phyloP scores from a whole-genome alignment of 2,888 invertebrate species.

The Mesoligia furuncula region DNA sequence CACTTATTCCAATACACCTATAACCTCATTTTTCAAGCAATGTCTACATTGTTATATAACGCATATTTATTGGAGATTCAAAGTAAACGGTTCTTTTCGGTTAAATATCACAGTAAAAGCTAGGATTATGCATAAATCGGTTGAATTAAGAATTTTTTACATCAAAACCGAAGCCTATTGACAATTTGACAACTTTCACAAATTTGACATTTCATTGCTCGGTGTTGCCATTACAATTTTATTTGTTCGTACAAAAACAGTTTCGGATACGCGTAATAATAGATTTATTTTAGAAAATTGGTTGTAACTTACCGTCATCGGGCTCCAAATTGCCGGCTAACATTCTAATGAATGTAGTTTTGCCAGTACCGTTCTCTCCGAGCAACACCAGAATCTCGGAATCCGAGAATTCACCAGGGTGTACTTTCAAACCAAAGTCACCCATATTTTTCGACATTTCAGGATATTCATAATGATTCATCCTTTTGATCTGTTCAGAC shows the following conservation, averaged over 20 bases:
- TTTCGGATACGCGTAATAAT: constrained; percentile 65
- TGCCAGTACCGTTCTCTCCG: constrained; percentile 99
- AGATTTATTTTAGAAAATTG: neutral
- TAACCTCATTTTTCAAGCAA: constrained; percentile 82
- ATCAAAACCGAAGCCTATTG: constrained; percentile 71
- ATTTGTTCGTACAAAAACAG: constrained; percentile 9
- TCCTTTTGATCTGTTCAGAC: constrained; percentile 93
- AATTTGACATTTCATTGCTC: constrained; percentile 71
- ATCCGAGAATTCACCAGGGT: constrained; percentile 98
- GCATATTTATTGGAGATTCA: constrained; percentile 59
- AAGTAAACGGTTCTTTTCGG: constrained; percentile 59
- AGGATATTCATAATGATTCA: constrained; percentile 99
- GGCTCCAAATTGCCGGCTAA: constrained; percentile 98
- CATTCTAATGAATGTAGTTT: constrained; percentile 99
- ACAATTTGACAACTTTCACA: constrained; percentile 83
- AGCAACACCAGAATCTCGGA: constrained; percentile 99
- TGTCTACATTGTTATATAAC: constrained; percentile 72
- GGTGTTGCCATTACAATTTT: constrained; percentile 73
- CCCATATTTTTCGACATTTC: constrained; percentile 96
- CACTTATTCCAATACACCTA: constrained; percentile 80
- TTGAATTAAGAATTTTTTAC: constrained; percentile 70
- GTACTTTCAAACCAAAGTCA: constrained; percentile 94
- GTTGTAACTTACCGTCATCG: constrained; percentile 91
- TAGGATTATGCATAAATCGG: constrained; percentile 63
- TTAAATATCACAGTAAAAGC: constrained; percentile 64